These are phyloP conservation scores for Microctenopoma steveboyesi DNA, from an alignment of 2,797 vertebrate genomes.

Conservation along the genomic window DNA sequence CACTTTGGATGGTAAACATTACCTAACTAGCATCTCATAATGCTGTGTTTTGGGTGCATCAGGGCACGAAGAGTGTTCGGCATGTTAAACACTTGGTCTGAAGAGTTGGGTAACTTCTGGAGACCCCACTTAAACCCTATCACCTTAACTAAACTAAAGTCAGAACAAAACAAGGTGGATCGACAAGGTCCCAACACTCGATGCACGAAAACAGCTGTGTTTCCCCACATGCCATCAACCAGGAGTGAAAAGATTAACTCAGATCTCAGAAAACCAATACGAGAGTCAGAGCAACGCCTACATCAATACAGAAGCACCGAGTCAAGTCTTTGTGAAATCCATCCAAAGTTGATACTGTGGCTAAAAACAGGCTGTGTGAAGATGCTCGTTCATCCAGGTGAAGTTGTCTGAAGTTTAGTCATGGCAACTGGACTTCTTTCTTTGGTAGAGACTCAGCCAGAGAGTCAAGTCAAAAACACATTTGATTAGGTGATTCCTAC, in stretches of 20 bases:
- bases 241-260: not conserved
- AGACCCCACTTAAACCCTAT: not conserved
- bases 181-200: too few species aligned
- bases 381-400: too few species aligned
- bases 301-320: not conserved
- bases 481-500: too few species aligned
- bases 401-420: too few species aligned
- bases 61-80: not conserved
- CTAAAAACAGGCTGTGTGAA: not conserved
- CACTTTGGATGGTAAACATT: constrained; percentile 16
- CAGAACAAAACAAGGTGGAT: not conserved
- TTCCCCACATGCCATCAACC: not conserved
- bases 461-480: too few species aligned
- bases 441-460: too few species aligned
- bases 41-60: not conserved
- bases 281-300: not conserved
- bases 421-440: too few species aligned
- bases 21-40: constrained; percentile 10
- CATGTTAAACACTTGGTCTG: constrained; percentile 9
- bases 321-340: not conserved
- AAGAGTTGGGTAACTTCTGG: constrained; percentile 1
- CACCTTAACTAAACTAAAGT: not conserved
- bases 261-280: not conserved
- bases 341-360: too few species aligned
- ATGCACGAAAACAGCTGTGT: not conserved